Evolutionary conservation across 1,140 invertebrate genomes (phyloP).

Genomic region (Mercenaria mercenaria): DNA sequence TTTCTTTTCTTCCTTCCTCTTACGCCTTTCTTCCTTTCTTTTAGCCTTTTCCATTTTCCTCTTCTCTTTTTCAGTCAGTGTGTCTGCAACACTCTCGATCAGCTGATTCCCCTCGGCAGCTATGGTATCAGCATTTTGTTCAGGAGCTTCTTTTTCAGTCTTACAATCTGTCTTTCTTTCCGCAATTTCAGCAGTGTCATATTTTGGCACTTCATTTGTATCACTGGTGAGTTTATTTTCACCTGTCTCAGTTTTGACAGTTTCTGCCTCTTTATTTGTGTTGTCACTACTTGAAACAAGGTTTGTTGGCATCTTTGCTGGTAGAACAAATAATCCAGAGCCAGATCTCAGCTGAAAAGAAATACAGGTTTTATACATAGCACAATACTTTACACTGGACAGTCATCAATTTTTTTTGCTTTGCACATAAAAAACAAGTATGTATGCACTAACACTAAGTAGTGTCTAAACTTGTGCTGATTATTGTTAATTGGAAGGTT

Average conservation of each 20-base stretch:
- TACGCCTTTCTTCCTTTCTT: constrained; percentile 36
- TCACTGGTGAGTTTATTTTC: neutral
- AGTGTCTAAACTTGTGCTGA: too few relatives aligned
- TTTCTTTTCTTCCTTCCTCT: constrained; percentile 28
- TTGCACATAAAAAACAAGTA: too few relatives aligned
- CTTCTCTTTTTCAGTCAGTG: constrained; percentile 11
- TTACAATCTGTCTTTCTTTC: neutral
- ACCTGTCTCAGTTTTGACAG: neutral
- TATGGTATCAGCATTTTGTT: neutral
- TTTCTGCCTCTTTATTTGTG: neutral
- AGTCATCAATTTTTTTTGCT: too few relatives aligned
- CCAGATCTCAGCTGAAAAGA: constrained; percentile 9
- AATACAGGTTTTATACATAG: neutral
- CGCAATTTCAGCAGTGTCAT: neutral
- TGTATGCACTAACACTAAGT: too few relatives aligned
- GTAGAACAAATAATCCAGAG: constrained; percentile 20
- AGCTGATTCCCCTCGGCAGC: neutral
- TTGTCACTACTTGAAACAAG: neutral
- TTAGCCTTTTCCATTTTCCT: constrained; percentile 35
- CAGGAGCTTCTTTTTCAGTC: neutral
- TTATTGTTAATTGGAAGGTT: too few relatives aligned
- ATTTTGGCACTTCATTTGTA: neutral
- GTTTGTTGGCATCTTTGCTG: neutral
- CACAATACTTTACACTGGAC: neutral
- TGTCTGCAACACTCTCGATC: neutral